Evolutionary conservation across 2,888 invertebrate genomes (phyloP), one percentile per base, ranked within the genome.

Genomic region (Acronicta leporina): DNA sequence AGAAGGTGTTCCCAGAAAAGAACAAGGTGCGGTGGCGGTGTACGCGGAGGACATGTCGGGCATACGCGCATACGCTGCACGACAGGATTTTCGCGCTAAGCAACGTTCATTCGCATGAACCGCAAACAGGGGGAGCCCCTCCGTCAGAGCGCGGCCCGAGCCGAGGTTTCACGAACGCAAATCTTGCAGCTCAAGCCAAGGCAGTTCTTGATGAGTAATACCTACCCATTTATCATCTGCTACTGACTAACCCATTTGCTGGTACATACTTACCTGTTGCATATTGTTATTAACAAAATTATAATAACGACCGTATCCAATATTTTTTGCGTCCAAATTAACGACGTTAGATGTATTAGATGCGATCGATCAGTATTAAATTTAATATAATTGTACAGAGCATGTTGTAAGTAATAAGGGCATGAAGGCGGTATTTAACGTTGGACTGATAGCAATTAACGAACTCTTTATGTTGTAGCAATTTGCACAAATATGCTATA

Each of bases 1-100:
- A 95, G 86, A 95, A 94, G 82, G 94, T 92, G 66, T 94, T 94
- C 68, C 94, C 94, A 2, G 92, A 94, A 85, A 94, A 94, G 85
- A 94, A 84, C 73, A 94, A 94, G 83, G 94, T 95, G 83, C 91
- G 95, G 52, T 95, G 95, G 95, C 89, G 95, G 35, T 95, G 95
- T 79, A 95, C 95, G 68, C 85, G 95, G 68, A 90, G 95, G 49
- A 95, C 94, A 13, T 95, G 95, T 63, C 92, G 94, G 3, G 95
- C 95, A 43, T 94, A 94, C 73, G 94, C 94, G 55, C 95, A 95
- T 74, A 95, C 95, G 44, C 79, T 95, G 68, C 93, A 94, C 79
- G 94, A 94, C 70, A 89, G 89, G 55, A 94, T 95, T 70, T 94
- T 95, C 79, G 95, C 95, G 58, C 83, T 94, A 57, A 92, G 94